Base-by-base conservation (phyloP, 1,140 invertebrate genomes). In the Drosophila nebulosa region DNA sequence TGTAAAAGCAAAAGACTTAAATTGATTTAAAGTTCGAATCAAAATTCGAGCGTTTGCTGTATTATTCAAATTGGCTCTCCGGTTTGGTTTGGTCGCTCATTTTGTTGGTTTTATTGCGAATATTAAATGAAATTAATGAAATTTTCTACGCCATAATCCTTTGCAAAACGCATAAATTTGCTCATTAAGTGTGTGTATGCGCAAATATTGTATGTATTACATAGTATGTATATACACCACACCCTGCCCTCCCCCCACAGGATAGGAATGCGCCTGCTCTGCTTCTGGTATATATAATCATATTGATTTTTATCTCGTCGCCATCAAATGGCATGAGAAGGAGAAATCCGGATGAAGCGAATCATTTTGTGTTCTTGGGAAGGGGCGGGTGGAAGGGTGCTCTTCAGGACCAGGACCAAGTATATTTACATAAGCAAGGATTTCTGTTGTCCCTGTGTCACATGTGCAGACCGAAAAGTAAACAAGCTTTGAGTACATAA, bases 111-210 rank as follows among this genome's bases (percentile, higher is more conserved):
- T 89, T 86, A 86, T 86, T 86, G 83, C 78, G 71, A 83, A 86
- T 86, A 86, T 86, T 86, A 89, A 86, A 86, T 88, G 69, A 83
- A 88, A 86, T 86, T 86, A 86, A 86, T 86, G 79, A 86, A 86
- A 86, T 86, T 88, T 86, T 86, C 83, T 88, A 78, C 83, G 71
- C 71, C 84, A 86, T 86, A 86, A 86, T 88, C 83, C 83, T 86
- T 86, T 86, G 83, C 83, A 89, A 86, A 86, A 86, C 83, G 67
- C 83, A 86, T 86, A 88, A 86, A 86, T 88, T 86, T 83, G 24
- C 71, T 78, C 83, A 86, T 86, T 86, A 83, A 70, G 84, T 79
- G 68, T 79, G 35, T 57, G 39, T 36, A 12, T 21, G 62, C 69
- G 64, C 60, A 61, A 79, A 79, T 74, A 74, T 74, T 63, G 69